These are phyloP conservation scores for Stenodera caucasica DNA, from an alignment of 2,888 invertebrate genomes.

Conservation along the genomic window DNA sequence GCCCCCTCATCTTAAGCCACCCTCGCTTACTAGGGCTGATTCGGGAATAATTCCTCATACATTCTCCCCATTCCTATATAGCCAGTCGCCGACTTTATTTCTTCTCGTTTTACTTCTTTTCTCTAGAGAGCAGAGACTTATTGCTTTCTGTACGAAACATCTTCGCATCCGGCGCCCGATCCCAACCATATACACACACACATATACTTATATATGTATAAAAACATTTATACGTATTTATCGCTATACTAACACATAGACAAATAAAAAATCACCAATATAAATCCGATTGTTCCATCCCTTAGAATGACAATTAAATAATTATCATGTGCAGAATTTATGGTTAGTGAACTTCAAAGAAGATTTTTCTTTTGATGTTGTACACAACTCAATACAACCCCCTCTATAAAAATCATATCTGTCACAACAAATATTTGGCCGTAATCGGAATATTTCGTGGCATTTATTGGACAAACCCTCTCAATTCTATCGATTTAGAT, in stretches of 20 bases:
- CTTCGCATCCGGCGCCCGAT: conserved; percentile 40
- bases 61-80: conserved; percentile 38
- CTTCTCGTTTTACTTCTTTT: conserved; percentile 45
- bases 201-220: too few relatives aligned
- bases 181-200: conserved; percentile 20
- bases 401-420: too few relatives aligned
- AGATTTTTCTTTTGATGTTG: too few relatives aligned
- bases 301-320: too few relatives aligned
- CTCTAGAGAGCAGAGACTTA: conserved; percentile 45
- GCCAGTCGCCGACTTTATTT: conserved; percentile 42
- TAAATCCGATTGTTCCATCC: not conserved
- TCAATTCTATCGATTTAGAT: conserved; percentile 32
- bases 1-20: conserved; percentile 42
- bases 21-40: conserved; percentile 44
- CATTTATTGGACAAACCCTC: conserved; percentile 36
- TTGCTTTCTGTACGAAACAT: conserved; percentile 49
- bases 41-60: conserved; percentile 53
- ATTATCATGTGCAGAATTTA: too few relatives aligned
- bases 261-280: conserved; percentile 4
- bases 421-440: too few relatives aligned
- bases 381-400: too few relatives aligned
- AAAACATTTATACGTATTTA: conserved; percentile 13
- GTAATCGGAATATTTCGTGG: conserved; percentile 37
- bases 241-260: not conserved
- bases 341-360: not conserved